phyloP scores from a whole-genome alignment of 2,113 vertebrate species.

The Zapus hudsonius region DNA sequence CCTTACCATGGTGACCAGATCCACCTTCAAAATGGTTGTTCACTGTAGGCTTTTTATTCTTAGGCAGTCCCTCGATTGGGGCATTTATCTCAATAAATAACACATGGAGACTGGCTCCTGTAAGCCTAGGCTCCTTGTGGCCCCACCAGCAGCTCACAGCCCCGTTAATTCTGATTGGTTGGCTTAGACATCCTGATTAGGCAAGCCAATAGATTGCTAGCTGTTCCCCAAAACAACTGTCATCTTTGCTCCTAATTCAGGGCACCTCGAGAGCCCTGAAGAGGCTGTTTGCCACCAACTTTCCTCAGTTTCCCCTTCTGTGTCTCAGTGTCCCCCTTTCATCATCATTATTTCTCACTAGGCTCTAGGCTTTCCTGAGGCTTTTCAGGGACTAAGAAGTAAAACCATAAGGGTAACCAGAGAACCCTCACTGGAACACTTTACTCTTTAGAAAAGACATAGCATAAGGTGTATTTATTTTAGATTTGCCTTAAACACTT shows the following conservation, averaged over 20 bases:
- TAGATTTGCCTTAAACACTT: background rate
- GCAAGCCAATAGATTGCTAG: background rate
- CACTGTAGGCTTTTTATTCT: background rate
- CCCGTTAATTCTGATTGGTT: background rate
- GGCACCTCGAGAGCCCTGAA: accelerated
- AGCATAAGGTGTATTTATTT: background rate
- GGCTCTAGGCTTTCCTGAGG: background rate
- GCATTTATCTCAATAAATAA: background rate
- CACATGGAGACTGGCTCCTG: too few species aligned
- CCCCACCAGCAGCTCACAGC: background rate
- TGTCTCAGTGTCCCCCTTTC: accelerated
- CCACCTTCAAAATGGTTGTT: background rate
- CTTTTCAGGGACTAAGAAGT: background rate
- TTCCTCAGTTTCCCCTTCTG: background rate
- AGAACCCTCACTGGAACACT: background rate
- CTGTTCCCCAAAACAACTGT: background rate
- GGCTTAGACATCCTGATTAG: background rate
- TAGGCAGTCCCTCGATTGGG: background rate
- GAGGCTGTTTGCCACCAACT: background rate
- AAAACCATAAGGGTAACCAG: background rate
- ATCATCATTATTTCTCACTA: background rate
- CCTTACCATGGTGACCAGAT: background rate
- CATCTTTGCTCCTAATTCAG: background rate
- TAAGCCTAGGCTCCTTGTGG: background rate
- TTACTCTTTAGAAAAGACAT: background rate